Evolutionary conservation across 2,113 vertebrate genomes (phyloP).

Genomic region (Sterna hirundo): DNA sequence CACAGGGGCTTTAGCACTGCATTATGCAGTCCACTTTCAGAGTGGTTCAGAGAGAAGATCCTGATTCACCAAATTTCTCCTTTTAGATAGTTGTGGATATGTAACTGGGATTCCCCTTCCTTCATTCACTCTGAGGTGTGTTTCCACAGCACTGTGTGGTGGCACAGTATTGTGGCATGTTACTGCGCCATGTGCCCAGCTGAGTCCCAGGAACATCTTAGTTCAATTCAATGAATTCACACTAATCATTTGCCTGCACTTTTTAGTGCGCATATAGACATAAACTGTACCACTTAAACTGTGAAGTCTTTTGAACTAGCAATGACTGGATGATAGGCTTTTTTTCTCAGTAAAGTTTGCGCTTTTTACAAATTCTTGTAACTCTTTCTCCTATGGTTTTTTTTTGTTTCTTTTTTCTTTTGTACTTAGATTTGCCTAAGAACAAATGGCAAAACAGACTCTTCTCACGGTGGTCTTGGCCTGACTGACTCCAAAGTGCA

Average conservation of each 20-base stretch:
- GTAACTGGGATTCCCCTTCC: background rate
- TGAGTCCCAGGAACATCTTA: background rate
- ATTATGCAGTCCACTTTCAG: background rate
- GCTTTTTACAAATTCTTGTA: background rate
- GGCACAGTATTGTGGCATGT: background rate
- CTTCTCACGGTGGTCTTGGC: background rate
- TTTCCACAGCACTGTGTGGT: background rate
- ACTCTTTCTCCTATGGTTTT: background rate
- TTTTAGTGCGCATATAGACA: background rate
- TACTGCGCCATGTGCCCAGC: too few relatives aligned
- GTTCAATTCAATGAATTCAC: background rate
- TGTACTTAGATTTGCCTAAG: background rate
- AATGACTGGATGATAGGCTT: rapidly evolving
- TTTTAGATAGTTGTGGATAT: background rate
- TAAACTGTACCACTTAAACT: background rate
- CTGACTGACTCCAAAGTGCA: background rate
- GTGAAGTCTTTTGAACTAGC: background rate
- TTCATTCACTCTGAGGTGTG: background rate
- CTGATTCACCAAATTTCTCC: background rate
- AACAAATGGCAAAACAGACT: background rate
- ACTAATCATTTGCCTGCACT: background rate
- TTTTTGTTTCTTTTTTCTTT: background rate
- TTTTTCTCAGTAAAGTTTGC: background rate
- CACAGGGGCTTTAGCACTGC: rapidly evolving
- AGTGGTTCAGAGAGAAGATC: background rate